These are phyloP conservation scores for Cairina moschata DNA, from an alignment of 2,113 vertebrate genomes.

Conservation along the genomic window DNA sequence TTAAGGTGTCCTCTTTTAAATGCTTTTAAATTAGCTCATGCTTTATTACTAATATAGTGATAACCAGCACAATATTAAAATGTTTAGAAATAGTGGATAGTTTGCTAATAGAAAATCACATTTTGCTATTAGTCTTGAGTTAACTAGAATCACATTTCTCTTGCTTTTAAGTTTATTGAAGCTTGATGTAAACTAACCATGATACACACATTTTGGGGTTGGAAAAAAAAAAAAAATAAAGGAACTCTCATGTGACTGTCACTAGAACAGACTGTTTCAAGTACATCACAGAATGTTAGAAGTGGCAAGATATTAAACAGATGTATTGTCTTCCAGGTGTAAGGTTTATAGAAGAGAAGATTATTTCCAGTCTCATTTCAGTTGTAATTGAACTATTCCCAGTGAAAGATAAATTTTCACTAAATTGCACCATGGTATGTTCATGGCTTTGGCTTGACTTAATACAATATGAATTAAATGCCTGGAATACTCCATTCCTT, in stretches of 20 bases:
- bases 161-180: background rate
- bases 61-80: background rate
- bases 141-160: background rate
- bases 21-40: background rate
- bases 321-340: conserved; percentile 55
- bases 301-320: conserved; percentile 50
- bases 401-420: conserved; percentile 65
- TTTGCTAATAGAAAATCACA: background rate
- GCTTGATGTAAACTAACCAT: background rate
- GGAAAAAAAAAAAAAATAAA: background rate
- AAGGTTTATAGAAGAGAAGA: conserved; percentile 61
- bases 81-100: background rate
- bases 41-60: background rate
- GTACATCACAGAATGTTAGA: conserved; percentile 2
- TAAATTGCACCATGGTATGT: conserved; percentile 60
- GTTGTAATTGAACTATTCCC: conserved; percentile 53
- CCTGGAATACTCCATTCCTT: conserved; percentile 29
- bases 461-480: conserved; percentile 23
- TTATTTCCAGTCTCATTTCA: conserved; percentile 61
- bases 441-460: conserved; percentile 52
- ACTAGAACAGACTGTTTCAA: background rate
- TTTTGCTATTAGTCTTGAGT: background rate
- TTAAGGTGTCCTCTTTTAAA: background rate
- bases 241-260: background rate
- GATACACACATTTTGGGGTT: background rate